Conservation (phyloP, 2,888 invertebrate species). For the Folsomia candida region DNA sequence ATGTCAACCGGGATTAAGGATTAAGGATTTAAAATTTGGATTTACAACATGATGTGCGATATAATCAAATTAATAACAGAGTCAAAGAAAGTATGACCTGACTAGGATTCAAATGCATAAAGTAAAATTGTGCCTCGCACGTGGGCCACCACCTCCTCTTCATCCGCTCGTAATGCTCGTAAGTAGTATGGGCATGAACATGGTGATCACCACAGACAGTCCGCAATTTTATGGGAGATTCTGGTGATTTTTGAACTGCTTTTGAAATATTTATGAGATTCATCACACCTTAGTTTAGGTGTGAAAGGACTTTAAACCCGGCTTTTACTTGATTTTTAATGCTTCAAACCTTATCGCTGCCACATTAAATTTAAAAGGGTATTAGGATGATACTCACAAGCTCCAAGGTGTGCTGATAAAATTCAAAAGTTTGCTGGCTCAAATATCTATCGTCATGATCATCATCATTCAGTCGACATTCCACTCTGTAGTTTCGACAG, state of each 20-base stretch:
- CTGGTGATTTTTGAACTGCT: conserved; percentile 12
- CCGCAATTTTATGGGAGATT: too few species aligned
- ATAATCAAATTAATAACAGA: too few species aligned
- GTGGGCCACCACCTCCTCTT: conserved; percentile 23
- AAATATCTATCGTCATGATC: not conserved
- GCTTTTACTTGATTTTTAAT: not conserved
- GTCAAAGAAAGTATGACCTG: conserved; percentile 21
- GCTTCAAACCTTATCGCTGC: not conserved
- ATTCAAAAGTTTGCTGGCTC: not conserved
- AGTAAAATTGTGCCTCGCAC: conserved; percentile 30
- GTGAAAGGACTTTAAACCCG: not conserved
- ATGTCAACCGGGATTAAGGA: too few species aligned
- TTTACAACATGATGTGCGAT: too few species aligned
- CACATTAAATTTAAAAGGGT: not conserved
- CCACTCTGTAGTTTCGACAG: not conserved
- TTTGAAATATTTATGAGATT: conserved; percentile 3
- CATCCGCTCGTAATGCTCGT: too few species aligned
- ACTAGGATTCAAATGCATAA: conserved; percentile 13
- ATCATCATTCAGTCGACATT: not conserved
- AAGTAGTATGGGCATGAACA: too few species aligned
- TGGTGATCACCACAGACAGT: too few species aligned
- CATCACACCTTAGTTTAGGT: conserved; percentile 9
- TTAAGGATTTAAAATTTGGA: too few species aligned
- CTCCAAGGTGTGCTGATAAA: not conserved
- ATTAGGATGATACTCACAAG: not conserved